Percentiles rank a stretch among this genome's conserved stretches.
Evolutionary conservation across 2,113 vertebrate species (phyloP).

Genomic region (Delphinus delphis): DNA sequence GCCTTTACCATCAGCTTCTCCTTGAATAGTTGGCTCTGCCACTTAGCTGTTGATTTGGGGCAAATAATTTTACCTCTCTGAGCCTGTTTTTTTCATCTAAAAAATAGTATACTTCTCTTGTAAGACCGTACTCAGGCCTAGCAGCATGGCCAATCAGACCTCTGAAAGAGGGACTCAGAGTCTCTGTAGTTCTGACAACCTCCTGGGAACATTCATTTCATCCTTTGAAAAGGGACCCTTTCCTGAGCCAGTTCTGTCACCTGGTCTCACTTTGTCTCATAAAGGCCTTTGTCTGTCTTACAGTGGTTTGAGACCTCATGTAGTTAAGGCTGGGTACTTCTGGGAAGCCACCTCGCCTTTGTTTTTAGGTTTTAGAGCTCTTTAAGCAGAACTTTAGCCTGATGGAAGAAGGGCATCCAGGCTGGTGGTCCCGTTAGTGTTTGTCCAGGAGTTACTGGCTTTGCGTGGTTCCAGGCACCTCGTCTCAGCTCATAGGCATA

Average conservation of each 20-base stretch:
- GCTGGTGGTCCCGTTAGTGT: not conserved
- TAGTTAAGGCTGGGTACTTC: not conserved
- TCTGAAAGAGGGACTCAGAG: not conserved
- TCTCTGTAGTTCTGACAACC: not conserved
- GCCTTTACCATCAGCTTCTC: not conserved
- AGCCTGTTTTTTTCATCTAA: not conserved
- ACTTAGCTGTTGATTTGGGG: not conserved
- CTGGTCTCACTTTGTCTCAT: not conserved
- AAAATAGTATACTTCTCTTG: not conserved
- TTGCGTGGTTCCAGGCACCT: not conserved
- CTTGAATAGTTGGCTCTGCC: not conserved
- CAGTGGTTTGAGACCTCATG: not conserved
- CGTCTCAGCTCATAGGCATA: not conserved
- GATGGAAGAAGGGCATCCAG: not conserved
- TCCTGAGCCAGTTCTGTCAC: not conserved
- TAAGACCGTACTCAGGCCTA: not conserved
- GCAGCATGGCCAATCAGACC: not conserved
- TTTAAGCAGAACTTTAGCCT: conserved; percentile 5
- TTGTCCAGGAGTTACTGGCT: not conserved
- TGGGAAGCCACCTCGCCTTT: not conserved
- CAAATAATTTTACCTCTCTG: not conserved
- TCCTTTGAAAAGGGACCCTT: not conserved
- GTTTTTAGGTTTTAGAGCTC: not conserved
- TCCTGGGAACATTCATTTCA: not conserved
- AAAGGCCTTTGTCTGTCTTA: not conserved